phyloP scores from a whole-genome alignment of 2,797 vertebrate genomes.

The Myotis vivesi region DNA sequence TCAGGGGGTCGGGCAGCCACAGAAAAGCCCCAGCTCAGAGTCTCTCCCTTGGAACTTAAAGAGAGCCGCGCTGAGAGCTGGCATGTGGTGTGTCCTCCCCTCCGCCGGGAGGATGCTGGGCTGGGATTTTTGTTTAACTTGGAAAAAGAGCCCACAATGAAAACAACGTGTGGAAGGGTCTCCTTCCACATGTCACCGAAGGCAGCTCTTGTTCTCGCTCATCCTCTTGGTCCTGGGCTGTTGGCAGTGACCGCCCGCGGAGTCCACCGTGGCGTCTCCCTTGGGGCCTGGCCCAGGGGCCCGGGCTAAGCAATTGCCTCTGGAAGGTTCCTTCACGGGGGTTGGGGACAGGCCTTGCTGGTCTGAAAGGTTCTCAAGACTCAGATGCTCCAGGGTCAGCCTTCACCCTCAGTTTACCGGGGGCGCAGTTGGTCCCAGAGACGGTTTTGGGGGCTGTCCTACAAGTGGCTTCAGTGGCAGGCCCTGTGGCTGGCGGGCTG shows the following conservation, averaged over 20 bases:
- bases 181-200: neutral
- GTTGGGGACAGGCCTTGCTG: neutral
- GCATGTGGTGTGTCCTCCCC: slow-evolving; percentile 47
- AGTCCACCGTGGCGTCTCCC: neutral
- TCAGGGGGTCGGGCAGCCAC: neutral
- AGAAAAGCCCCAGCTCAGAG: slow-evolving; percentile 9
- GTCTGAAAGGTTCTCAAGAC: neutral
- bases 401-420: neutral
- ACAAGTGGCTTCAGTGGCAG: neutral
- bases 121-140: slow-evolving; percentile 28
- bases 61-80: slow-evolving; percentile 67
- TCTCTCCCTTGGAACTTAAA: slow-evolving; percentile 65
- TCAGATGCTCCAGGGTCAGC: neutral
- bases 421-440: neutral
- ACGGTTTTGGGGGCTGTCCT: too few relatives aligned
- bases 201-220: neutral
- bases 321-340: neutral
- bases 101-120: slow-evolving; percentile 42
- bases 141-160: slow-evolving; percentile 39
- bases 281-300: neutral
- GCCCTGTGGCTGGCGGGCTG: neutral
- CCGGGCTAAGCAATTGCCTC: neutral
- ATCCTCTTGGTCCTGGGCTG: neutral
- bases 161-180: slow-evolving; percentile 59
- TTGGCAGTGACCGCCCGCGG: neutral